Conservation (phyloP, 2,113 vertebrate species). For the Corythornis madagascariensis region DNA sequence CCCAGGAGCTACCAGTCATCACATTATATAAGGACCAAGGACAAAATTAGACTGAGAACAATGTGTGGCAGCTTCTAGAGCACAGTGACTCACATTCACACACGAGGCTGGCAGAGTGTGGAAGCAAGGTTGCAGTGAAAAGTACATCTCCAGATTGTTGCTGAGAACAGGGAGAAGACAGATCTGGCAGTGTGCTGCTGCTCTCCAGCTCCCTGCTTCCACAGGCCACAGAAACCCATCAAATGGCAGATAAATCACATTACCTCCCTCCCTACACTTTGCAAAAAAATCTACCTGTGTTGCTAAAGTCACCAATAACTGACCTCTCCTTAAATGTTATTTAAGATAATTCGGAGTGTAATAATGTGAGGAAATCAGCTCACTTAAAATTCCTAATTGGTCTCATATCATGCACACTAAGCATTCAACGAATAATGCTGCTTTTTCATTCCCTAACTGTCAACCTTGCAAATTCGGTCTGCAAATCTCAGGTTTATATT, state of each 20-base stretch:
- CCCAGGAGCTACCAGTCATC: conserved; percentile 17
- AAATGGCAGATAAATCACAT: background rate
- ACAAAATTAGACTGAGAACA: conserved; percentile 65
- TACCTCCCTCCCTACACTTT: background rate
- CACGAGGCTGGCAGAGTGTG: conserved; percentile 6
- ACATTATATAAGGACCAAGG: conserved; percentile 52
- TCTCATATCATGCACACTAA: background rate
- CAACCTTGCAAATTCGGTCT: background rate
- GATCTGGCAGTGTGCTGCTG: background rate
- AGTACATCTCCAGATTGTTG: background rate
- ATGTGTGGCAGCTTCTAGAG: conserved; percentile 56
- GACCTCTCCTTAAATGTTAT: background rate
- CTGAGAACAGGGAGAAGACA: background rate
- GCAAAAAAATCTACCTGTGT: background rate
- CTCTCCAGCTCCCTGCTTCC: background rate
- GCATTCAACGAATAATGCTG: background rate
- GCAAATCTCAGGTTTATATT: background rate
- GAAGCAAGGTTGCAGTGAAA: conserved; percentile 40
- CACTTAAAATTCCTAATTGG: background rate
- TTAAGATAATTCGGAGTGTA: background rate
- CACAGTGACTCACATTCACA: conserved; percentile 63
- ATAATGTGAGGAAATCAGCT: conserved; percentile 1
- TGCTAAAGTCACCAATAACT: background rate
- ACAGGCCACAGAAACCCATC: background rate
- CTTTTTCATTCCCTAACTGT: background rate